These are phyloP conservation scores for Sceloporus undulatus DNA, from an alignment of 2,113 vertebrate genomes.

Conservation along the genomic window DNA sequence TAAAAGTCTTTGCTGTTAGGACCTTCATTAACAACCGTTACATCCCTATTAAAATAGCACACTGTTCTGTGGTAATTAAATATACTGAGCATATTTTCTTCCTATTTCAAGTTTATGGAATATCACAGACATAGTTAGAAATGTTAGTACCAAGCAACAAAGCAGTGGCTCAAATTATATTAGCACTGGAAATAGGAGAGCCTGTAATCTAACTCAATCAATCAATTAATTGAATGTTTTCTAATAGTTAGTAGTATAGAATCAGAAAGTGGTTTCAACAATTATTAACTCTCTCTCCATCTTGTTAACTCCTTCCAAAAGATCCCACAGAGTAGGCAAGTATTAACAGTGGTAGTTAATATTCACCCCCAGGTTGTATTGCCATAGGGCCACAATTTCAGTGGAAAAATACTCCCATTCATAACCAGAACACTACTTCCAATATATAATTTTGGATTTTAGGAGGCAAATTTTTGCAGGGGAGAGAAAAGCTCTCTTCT, in stretches of 20 bases:
- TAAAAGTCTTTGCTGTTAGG: background rate
- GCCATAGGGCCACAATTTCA: no score
- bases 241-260: background rate
- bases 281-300: background rate
- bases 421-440: no score
- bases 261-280: background rate
- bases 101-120: background rate
- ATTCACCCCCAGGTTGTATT: no score
- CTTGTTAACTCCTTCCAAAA: background rate
- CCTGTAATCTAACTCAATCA: background rate
- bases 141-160: background rate
- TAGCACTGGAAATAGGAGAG: background rate
- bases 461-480: no score
- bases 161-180: no score
- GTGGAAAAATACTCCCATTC: no score
- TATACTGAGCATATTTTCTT: background rate
- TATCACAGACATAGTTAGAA: background rate
- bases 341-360: no score
- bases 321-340: background rate
- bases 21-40: background rate
- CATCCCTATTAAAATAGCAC: slow-evolving; percentile 7
- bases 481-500: no score
- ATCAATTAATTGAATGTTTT: background rate
- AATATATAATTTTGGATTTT: no score
- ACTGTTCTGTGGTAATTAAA: slow-evolving; percentile 4